A percentile compares a stretch with the other conserved stretches of the same genome.
phyloP scores from a whole-genome alignment of 2,113 vertebrate genomes.

The Gnathonemus echidnorhynchus region DNA sequence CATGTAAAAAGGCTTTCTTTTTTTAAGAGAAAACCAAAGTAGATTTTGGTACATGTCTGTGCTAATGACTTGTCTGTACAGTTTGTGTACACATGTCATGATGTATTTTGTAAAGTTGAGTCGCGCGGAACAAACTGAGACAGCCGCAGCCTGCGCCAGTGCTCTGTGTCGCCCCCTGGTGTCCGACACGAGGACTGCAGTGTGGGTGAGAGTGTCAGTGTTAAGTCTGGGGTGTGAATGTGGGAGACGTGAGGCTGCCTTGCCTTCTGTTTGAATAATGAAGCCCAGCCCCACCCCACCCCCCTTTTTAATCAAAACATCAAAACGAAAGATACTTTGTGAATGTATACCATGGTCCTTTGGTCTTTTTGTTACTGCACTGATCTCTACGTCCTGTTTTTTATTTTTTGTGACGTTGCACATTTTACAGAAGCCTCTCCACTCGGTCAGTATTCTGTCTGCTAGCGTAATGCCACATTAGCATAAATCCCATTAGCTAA shows the following conservation, averaged over 20 bases:
- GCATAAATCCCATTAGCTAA: neutral
- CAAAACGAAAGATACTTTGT: constrained; percentile 20
- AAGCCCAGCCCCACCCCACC: constrained; percentile 22
- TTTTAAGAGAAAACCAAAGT: constrained; percentile 53
- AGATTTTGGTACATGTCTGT: constrained; percentile 46
- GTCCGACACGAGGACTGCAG: constrained; percentile 48
- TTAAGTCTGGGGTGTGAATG: constrained; percentile 22
- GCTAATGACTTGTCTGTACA: constrained; percentile 54
- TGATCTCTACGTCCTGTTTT: constrained; percentile 22
- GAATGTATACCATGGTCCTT: constrained; percentile 41
- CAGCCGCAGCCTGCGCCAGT: constrained; percentile 34
- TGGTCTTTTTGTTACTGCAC: constrained; percentile 28
- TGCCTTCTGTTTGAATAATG: constrained; percentile 32
- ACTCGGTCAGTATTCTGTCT: constrained; percentile 10
- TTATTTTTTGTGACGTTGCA: constrained; percentile 13
- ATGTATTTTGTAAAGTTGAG: constrained; percentile 20
- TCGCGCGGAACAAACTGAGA: constrained; percentile 22
- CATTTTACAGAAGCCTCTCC: constrained; percentile 12
- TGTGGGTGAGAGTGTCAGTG: constrained; percentile 38
- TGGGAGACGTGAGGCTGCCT: constrained; percentile 20
- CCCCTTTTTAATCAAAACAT: constrained; percentile 1
- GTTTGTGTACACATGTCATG: constrained; percentile 40
- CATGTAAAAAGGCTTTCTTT: constrained; percentile 30
- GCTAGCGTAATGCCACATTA: neutral
- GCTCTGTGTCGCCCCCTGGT: constrained; percentile 20